A percentile compares a stretch with the other conserved stretches of the same genome.
phyloP scores from a whole-genome alignment of 92 coral and sea anemone genomes.

The Phymanthus crucifer region DNA sequence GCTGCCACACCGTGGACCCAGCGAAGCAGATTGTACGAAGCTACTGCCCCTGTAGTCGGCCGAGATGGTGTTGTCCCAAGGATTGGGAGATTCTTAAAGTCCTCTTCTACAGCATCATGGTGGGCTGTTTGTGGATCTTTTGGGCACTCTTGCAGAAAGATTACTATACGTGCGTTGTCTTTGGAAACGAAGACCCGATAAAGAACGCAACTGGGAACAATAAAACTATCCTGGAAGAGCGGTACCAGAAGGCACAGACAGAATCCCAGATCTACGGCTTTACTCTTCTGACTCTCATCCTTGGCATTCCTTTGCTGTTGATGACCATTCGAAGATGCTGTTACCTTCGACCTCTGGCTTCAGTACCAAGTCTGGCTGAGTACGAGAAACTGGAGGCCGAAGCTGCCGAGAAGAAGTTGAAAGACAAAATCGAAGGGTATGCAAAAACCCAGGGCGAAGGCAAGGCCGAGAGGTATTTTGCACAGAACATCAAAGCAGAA shows the following conservation, averaged over 20 bases:
- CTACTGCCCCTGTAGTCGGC: slow-evolving; percentile 49
- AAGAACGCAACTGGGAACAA: slow-evolving; percentile 8
- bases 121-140: slow-evolving; percentile 69
- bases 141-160: slow-evolving; percentile 74
- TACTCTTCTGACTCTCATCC: slow-evolving; percentile 41
- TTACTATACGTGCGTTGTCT: slow-evolving; percentile 61
- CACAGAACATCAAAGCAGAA: slow-evolving; percentile 7
- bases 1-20: slow-evolving; percentile 55
- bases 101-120: slow-evolving; percentile 44
- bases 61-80: slow-evolving; percentile 62
- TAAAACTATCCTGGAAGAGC: slow-evolving; percentile 44
- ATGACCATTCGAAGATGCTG: slow-evolving; percentile 56
- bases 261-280: slow-evolving; percentile 60
- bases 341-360: slow-evolving; percentile 51
- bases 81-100: slow-evolving; percentile 32
- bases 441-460: slow-evolving; percentile 62
- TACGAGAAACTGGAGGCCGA: slow-evolving; percentile 52
- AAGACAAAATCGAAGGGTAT: slow-evolving; percentile 52
- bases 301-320: slow-evolving; percentile 31
- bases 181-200: slow-evolving; percentile 46
- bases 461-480: slow-evolving; percentile 62
- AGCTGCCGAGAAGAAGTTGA: slow-evolving; percentile 54
- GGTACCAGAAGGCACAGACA: slow-evolving; percentile 47
- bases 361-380: slow-evolving; percentile 57
- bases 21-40: slow-evolving; percentile 29